Percentiles rank a stretch among this genome's conserved stretches.
Evolutionary conservation across 2,113 vertebrate genomes (phyloP).

Genomic region (Sylvilagus bachmani): DNA sequence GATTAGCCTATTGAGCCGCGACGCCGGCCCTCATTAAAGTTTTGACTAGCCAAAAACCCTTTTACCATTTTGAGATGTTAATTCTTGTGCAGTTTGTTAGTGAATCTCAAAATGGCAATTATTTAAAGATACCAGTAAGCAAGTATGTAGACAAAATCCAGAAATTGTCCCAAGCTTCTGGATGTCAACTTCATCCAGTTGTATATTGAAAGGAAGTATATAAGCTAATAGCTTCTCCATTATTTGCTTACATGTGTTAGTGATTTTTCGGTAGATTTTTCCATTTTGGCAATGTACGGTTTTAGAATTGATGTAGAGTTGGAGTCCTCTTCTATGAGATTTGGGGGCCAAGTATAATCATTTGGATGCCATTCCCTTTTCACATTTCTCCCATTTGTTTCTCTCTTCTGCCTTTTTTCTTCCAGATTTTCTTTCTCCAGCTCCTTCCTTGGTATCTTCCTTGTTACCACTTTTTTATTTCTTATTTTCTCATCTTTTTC

Average conservation of each 20-base stretch:
- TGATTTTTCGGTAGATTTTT: background rate
- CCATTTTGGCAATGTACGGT: background rate
- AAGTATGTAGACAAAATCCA: background rate
- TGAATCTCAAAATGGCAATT: slow-evolving; percentile 14
- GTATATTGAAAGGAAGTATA: background rate
- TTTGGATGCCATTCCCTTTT: background rate
- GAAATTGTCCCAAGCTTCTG: background rate
- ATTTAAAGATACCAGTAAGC: background rate
- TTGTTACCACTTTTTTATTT: background rate
- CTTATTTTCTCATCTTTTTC: background rate
- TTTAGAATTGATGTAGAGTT: background rate
- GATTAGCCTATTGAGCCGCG: too few species aligned
- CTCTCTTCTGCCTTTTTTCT: background rate
- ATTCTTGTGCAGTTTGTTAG: background rate
- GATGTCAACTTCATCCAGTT: background rate
- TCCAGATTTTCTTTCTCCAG: background rate
- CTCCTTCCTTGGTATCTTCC: background rate
- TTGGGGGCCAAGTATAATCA: background rate
- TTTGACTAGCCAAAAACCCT: background rate
- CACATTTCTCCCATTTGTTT: background rate
- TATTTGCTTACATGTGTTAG: background rate
- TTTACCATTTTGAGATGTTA: background rate
- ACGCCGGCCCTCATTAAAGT: background rate
- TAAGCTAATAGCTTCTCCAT: background rate
- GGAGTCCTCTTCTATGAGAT: background rate